Evolutionary conservation across 2,113 vertebrate genomes (phyloP).

Genomic region (Anthoscopus minutus): DNA sequence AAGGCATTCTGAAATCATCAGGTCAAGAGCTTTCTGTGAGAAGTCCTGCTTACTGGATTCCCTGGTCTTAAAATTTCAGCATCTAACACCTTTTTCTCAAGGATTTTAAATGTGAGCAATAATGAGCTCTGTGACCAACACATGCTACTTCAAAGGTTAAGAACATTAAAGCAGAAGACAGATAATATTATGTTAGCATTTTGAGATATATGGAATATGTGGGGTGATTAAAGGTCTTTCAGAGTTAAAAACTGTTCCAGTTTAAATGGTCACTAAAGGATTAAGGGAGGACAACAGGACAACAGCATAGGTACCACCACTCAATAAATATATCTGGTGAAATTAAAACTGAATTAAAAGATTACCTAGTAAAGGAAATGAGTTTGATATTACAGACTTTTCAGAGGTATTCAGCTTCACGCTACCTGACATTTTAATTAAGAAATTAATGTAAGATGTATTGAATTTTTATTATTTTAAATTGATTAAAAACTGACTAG

Average conservation of each 20-base stretch:
- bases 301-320: neutral
- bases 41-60: neutral
- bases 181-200: neutral
- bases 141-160: neutral
- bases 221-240: neutral
- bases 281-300: neutral
- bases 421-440: slow-evolving; percentile 41
- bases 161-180: neutral
- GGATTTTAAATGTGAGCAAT: neutral
- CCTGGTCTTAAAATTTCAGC: neutral
- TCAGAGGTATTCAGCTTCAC: neutral
- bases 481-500: slow-evolving; percentile 35
- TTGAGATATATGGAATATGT: neutral
- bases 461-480: slow-evolving; percentile 31
- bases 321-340: neutral
- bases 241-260: neutral
- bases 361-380: slow-evolving; percentile 12
- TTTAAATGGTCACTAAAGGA: neutral
- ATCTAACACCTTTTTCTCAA: neutral
- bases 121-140: neutral
- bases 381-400: neutral
- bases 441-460: neutral
- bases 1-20: neutral
- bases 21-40: neutral
- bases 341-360: slow-evolving; percentile 25